phyloP scores from a whole-genome alignment of 2,888 invertebrate species.

The Macroteleia sp. region DNA sequence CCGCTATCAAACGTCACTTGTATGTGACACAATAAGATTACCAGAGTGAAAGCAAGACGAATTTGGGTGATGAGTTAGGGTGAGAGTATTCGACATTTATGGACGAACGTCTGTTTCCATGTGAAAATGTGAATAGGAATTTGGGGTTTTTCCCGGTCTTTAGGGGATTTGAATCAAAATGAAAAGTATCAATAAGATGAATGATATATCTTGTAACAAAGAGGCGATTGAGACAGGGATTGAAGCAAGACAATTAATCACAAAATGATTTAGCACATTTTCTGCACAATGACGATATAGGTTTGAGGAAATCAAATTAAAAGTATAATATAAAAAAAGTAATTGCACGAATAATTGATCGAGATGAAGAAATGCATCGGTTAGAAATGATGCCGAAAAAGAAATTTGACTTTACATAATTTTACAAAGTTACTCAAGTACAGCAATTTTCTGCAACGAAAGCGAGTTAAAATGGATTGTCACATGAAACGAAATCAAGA shows the following conservation, averaged over 20 bases:
- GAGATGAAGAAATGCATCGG: too few relatives aligned
- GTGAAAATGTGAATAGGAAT: slow-evolving; percentile 5
- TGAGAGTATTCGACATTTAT: slow-evolving; percentile 21
- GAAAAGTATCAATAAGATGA: slow-evolving; percentile 41
- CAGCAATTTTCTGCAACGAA: too few relatives aligned
- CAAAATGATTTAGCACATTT: slow-evolving; percentile 10
- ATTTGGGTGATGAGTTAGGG: slow-evolving; percentile 14
- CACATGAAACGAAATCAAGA: too few relatives aligned
- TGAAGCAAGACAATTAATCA: slow-evolving; percentile 25
- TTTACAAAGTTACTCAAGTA: too few relatives aligned
- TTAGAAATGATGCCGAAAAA: too few relatives aligned
- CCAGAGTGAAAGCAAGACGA: slow-evolving; percentile 9
- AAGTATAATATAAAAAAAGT: too few relatives aligned
- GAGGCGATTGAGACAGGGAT: slow-evolving; percentile 6
- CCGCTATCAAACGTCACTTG: slow-evolving; percentile 15
- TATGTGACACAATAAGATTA: slow-evolving; percentile 20
- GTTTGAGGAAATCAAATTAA: too few relatives aligned
- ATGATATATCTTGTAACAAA: slow-evolving; percentile 33
- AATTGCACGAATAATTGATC: too few relatives aligned
- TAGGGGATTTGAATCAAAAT: slow-evolving; percentile 11
- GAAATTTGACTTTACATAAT: too few relatives aligned
- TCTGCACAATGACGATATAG: too few relatives aligned
- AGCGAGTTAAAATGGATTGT: too few relatives aligned
- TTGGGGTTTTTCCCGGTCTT: slow-evolving; percentile 2
- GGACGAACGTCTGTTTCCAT: slow-evolving; percentile 19